Percentiles rank a stretch among this genome's conserved stretches.
These are phyloP conservation scores for Phragmatobia fuliginosa DNA, from an alignment of 2,888 invertebrate genomes.

Conservation along the genomic window DNA sequence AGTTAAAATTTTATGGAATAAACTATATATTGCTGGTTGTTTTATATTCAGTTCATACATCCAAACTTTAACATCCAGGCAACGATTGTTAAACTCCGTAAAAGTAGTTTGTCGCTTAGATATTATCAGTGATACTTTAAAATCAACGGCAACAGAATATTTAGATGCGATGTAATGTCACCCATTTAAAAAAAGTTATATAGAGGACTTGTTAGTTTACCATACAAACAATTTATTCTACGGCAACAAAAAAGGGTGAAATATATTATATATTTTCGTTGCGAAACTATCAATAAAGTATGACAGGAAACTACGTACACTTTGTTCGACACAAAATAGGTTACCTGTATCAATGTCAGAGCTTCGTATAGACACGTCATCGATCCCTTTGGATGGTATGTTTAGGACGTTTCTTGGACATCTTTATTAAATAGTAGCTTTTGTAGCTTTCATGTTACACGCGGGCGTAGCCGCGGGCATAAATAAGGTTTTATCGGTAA, in stretches of 20 bases:
- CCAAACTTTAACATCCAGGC: neutral
- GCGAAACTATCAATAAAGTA: neutral
- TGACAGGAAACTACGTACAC: neutral
- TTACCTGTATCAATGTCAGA: constrained; percentile 38
- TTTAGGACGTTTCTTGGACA: neutral
- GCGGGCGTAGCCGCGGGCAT: too few species aligned
- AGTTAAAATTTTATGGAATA: too few species aligned
- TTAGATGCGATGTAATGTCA: neutral
- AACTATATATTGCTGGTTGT: neutral
- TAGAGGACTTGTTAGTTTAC: neutral
- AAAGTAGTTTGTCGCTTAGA: neutral
- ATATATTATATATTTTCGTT: constrained; percentile 11
- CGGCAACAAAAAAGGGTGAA: neutral
- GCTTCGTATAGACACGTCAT: constrained; percentile 20
- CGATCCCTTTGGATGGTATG: neutral
- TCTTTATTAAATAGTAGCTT: constrained; percentile 4
- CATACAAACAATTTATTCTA: neutral
- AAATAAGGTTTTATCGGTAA: too few species aligned
- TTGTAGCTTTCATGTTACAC: too few species aligned
- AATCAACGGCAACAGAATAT: neutral
- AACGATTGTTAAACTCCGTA: neutral
- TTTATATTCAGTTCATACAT: too few species aligned
- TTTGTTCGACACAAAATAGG: constrained; percentile 9
- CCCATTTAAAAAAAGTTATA: neutral
- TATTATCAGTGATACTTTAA: neutral